A percentile compares a stretch with the other conserved stretches of the same genome.
These are phyloP conservation scores for Coelopa pilipes DNA, from an alignment of 2,888 invertebrate genomes.

Conservation along the genomic window DNA sequence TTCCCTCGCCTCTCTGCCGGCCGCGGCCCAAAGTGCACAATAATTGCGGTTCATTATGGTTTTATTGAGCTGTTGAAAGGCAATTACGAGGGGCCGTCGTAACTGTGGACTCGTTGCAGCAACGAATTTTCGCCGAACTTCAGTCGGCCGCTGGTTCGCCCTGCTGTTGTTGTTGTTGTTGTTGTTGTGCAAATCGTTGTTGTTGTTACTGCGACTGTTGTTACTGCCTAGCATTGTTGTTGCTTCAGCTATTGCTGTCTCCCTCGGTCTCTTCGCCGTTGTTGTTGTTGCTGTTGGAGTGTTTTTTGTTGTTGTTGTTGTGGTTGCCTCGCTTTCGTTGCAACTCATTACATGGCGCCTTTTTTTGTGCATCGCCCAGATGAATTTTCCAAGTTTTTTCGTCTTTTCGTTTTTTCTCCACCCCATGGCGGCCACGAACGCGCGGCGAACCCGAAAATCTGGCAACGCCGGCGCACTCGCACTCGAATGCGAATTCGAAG, in stretches of 20 bases:
- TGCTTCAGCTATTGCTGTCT: neutral
- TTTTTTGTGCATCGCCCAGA: neutral
- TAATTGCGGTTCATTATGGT: slow-evolving; percentile 37
- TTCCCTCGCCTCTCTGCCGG: neutral
- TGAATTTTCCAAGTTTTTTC: neutral
- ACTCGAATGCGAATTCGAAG: no score
- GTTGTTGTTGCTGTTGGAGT: neutral
- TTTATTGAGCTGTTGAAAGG: slow-evolving; percentile 41
- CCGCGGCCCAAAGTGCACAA: neutral
- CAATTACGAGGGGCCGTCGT: slow-evolving; percentile 34
- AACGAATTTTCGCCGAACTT: slow-evolving; percentile 21
- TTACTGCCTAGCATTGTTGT: neutral
- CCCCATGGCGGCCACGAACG: slow-evolving; percentile 8
- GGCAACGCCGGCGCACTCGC: slow-evolving; percentile 22
- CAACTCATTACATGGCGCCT: neutral
- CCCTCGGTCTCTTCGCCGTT: neutral
- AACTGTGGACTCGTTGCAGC: slow-evolving; percentile 37
- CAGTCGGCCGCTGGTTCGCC: neutral
- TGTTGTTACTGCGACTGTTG: neutral
- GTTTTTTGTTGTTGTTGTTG: neutral
- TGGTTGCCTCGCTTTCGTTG: neutral
- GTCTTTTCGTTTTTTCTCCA: neutral
- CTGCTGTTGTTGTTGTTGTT: neutral
- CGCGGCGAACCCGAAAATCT: neutral
- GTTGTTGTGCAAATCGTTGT: neutral